Conservation (phyloP, 2,888 invertebrate genomes). For the Dryadula phaetusa region DNA sequence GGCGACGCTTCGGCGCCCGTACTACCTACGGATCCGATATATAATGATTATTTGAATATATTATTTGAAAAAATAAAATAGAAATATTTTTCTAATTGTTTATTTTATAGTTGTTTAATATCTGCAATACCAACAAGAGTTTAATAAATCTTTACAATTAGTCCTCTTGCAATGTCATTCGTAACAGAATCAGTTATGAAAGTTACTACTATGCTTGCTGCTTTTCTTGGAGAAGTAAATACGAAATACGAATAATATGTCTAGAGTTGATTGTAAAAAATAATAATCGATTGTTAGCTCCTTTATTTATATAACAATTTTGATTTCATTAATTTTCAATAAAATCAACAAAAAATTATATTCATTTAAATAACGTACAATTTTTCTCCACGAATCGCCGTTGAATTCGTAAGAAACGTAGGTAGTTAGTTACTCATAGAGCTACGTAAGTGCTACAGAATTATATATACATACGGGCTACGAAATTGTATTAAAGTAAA, state of each 20-base stretch:
- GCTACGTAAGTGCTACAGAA: conserved; percentile 56
- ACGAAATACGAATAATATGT: no score
- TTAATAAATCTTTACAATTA: not conserved
- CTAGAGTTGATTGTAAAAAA: no score
- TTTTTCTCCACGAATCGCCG: conserved; percentile 24
- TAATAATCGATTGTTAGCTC: no score
- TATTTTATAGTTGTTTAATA: not conserved
- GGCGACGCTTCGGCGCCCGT: conserved; percentile 71
- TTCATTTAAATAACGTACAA: not conserved
- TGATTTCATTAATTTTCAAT: no score
- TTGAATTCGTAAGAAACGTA: conserved; percentile 34
- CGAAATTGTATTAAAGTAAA: not conserved
- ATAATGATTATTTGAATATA: not conserved
- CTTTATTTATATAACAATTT: no score
- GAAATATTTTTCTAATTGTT: not conserved
- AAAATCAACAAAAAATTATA: no score
- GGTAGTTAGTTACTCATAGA: conserved; percentile 37
- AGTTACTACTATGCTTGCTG: no score
- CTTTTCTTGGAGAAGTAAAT: no score
- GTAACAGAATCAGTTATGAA: no score
- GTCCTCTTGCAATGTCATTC: not conserved
- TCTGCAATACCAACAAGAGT: not conserved
- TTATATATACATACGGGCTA: not conserved
- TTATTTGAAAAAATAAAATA: not conserved
- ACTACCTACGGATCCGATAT: conserved; percentile 21